phyloP scores from a whole-genome alignment of 2,797 vertebrate species.

The Cryptoblepharus egeriae region DNA sequence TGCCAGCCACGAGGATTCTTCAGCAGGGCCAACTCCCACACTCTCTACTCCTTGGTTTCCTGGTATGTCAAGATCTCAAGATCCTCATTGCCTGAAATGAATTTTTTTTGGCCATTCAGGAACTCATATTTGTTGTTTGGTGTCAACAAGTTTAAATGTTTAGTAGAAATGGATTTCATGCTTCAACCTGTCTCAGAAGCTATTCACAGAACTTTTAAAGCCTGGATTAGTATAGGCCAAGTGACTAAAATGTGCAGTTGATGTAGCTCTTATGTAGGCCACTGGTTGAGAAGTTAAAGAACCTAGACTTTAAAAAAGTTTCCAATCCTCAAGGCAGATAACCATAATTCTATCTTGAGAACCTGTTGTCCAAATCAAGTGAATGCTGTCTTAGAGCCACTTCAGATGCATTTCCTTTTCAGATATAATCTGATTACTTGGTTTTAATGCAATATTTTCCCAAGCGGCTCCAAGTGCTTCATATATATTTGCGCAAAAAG shows the following conservation, averaged over 20 bases:
- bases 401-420: neutral
- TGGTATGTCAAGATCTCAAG: constrained; percentile 2
- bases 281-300: neutral
- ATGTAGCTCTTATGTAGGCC: constrained; percentile 47
- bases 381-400: neutral
- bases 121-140: constrained; percentile 6
- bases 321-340: neutral
- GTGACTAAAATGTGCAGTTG: constrained; percentile 39
- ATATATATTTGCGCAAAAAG: neutral
- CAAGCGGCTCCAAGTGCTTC: neutral
- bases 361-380: neutral
- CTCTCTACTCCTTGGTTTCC: constrained; percentile 19
- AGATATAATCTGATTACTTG: neutral
- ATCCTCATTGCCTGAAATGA: neutral
- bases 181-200: constrained; percentile 39
- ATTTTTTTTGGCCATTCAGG: neutral
- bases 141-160: neutral
- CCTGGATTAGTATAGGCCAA: constrained; percentile 43
- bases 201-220: constrained; percentile 47
- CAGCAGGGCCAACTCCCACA: neutral
- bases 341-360: neutral
- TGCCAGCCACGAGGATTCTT: neutral
- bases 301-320: neutral
- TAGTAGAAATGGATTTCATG: constrained; percentile 7
- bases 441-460: neutral